These are phyloP conservation scores for Acanthisitta chloris DNA, from an alignment of 2,113 vertebrate species.

Conservation along the genomic window DNA sequence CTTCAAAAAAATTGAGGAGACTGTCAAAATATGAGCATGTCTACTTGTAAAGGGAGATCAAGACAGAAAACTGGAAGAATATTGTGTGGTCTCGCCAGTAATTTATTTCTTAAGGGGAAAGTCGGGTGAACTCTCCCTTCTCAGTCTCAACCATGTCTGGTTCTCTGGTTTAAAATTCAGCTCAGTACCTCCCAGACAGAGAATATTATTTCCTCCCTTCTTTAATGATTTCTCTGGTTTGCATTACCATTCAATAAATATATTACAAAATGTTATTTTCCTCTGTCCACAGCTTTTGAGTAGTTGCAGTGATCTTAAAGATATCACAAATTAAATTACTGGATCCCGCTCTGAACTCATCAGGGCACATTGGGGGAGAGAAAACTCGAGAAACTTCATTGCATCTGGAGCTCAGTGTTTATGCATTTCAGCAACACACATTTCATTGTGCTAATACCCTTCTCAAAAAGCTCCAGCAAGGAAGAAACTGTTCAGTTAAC, in stretches of 20 bases:
- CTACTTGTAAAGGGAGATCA: not conserved
- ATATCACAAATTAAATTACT: constrained; percentile 6
- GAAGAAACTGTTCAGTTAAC: not conserved
- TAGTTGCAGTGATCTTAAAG: not conserved
- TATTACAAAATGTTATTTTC: not conserved
- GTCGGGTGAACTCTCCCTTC: not conserved
- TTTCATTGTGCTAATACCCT: not conserved
- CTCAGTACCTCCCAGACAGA: not conserved
- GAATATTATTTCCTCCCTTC: not conserved
- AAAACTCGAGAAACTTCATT: not conserved
- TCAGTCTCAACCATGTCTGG: not conserved
- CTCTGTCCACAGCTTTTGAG: not conserved
- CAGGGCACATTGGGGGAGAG: not conserved
- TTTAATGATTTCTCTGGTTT: constrained; percentile 13
- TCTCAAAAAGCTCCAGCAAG: not conserved
- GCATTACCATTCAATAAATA: constrained; percentile 29
- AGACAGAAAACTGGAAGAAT: not conserved
- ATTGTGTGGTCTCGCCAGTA: not conserved
- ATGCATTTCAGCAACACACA: not conserved
- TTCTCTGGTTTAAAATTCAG: constrained; percentile 26
- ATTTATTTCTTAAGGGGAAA: not conserved
- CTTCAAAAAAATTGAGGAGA: not conserved
- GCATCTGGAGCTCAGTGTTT: not conserved
- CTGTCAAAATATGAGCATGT: not conserved
- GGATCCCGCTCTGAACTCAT: not conserved